Evolutionary conservation across 2,888 invertebrate species (phyloP).

Genomic region (Nomada fucata): DNA sequence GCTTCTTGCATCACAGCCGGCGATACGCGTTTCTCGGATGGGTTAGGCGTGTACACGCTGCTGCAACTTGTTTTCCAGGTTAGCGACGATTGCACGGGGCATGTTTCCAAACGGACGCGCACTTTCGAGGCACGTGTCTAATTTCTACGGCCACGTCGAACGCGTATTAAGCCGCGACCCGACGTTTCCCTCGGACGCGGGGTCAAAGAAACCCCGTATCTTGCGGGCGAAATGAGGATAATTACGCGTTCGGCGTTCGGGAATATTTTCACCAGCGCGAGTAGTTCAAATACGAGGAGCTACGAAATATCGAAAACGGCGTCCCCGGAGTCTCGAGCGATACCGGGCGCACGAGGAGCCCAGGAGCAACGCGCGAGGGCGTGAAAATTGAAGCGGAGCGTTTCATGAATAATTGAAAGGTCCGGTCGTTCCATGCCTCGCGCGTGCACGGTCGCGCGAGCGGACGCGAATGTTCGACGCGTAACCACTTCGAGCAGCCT

Average conservation of each 20-base stretch:
- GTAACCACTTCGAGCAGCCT: not conserved
- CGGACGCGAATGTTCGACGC: constrained; percentile 8
- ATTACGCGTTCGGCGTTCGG: not conserved
- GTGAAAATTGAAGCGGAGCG: constrained; percentile 76
- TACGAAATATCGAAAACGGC: constrained; percentile 26
- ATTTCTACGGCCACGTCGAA: constrained; percentile 5
- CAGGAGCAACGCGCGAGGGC: constrained; percentile 46
- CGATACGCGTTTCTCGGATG: constrained; percentile 8
- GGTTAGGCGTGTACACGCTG: not conserved
- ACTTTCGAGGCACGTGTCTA: not conserved
- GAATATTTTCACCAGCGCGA: not conserved
- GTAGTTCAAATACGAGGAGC: not conserved
- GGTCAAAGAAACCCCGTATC: not conserved
- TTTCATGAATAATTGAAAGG: constrained; percentile 75
- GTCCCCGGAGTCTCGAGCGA: constrained; percentile 8
- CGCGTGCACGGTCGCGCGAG: constrained; percentile 34
- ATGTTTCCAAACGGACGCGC: not conserved
- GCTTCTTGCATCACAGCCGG: constrained; percentile 35
- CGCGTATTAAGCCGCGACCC: not conserved
- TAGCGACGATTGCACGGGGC: not conserved
- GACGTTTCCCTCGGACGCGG: not conserved
- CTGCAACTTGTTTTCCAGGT: not conserved
- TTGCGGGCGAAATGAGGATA: not conserved
- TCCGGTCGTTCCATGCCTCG: constrained; percentile 52
- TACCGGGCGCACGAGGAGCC: constrained; percentile 46